A percentile compares a stretch with the other conserved stretches of the same genome.
These are phyloP conservation scores for Amblyjoppa fuscipennis DNA, from an alignment of 2,888 invertebrate genomes.

Conservation along the genomic window DNA sequence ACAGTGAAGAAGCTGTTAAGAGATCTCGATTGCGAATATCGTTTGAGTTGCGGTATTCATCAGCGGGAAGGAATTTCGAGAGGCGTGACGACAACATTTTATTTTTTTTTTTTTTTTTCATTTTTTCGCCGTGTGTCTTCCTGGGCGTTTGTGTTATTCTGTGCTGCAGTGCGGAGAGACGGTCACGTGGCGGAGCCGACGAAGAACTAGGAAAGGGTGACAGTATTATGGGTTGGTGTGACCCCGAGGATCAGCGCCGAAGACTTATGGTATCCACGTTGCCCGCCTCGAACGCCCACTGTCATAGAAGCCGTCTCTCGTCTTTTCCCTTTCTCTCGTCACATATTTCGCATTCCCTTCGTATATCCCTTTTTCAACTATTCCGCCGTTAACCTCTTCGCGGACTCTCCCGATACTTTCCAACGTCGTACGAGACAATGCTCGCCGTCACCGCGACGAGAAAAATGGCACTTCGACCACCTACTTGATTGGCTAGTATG, in stretches of 20 bases:
- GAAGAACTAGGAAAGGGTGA: slow-evolving; percentile 26
- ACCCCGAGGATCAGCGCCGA: slow-evolving; percentile 50
- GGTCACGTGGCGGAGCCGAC: background rate
- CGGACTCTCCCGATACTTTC: background rate
- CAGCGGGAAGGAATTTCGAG: slow-evolving; percentile 32
- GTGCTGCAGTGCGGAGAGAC: slow-evolving; percentile 4
- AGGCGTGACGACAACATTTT: slow-evolving; percentile 51
- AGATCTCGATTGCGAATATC: slow-evolving; percentile 31
- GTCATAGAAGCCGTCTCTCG: slow-evolving; percentile 7
- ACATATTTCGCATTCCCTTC: slow-evolving; percentile 51
- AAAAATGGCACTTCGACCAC: slow-evolving; percentile 48
- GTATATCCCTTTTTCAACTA: background rate
- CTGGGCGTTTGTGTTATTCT: slow-evolving; percentile 15
- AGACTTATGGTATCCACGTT: slow-evolving; percentile 44
- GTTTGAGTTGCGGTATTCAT: slow-evolving; percentile 22
- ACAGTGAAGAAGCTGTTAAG: background rate
- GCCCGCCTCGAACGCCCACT: slow-evolving; percentile 38
- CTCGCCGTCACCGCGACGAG: slow-evolving; percentile 44
- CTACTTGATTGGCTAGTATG: slow-evolving; percentile 49
- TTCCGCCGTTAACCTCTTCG: background rate
- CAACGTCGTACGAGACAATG: slow-evolving; percentile 13
- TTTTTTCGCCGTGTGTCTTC: slow-evolving; percentile 24
- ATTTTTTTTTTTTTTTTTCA: slow-evolving; percentile 6
- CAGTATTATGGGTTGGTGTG: slow-evolving; percentile 58
- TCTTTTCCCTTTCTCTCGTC: background rate